Evolutionary conservation across 2,888 invertebrate genomes (phyloP).

Genomic region (Spodoptera picta): DNA sequence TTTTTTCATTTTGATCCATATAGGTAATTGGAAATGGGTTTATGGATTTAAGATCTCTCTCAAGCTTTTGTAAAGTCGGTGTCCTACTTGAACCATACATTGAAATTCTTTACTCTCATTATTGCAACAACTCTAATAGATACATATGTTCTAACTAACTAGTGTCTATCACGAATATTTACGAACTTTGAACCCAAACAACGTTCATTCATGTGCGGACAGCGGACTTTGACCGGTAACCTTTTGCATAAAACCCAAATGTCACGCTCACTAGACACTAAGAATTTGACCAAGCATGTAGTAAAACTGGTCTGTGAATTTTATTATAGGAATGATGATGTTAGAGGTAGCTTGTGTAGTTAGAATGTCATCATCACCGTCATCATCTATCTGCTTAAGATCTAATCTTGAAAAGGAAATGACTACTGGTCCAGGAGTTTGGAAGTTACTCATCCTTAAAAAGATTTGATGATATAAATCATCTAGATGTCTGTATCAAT

Average conservation of each 20-base stretch:
- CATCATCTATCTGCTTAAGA: too few species aligned
- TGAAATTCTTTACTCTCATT: too few species aligned
- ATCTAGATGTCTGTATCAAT: neutral
- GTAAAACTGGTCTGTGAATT: constrained; percentile 32
- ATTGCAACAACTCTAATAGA: too few species aligned
- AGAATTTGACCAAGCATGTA: constrained; percentile 16
- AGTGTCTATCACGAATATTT: constrained; percentile 6
- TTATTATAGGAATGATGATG: constrained; percentile 13
- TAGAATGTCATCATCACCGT: too few species aligned
- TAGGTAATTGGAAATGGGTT: too few species aligned
- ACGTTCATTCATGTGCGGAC: constrained; percentile 35
- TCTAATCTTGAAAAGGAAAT: too few species aligned
- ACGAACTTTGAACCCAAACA: constrained; percentile 27
- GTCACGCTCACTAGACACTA: constrained; percentile 18
- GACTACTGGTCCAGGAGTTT: too few species aligned
- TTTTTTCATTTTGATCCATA: too few species aligned
- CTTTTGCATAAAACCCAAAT: constrained; percentile 29
- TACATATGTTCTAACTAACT: constrained; percentile 19
- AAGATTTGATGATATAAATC: constrained; percentile 1
- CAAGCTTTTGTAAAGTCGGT: too few species aligned
- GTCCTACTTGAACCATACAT: too few species aligned
- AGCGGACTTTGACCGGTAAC: constrained; percentile 35
- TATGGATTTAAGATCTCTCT: too few species aligned
- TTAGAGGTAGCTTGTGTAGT: too few species aligned
- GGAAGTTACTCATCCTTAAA: neutral